Evolutionary conservation across 1,140 invertebrate species (phyloP), one percentile per base, ranked within the genome.

Genomic region (Metopolophium dirhodum): DNA sequence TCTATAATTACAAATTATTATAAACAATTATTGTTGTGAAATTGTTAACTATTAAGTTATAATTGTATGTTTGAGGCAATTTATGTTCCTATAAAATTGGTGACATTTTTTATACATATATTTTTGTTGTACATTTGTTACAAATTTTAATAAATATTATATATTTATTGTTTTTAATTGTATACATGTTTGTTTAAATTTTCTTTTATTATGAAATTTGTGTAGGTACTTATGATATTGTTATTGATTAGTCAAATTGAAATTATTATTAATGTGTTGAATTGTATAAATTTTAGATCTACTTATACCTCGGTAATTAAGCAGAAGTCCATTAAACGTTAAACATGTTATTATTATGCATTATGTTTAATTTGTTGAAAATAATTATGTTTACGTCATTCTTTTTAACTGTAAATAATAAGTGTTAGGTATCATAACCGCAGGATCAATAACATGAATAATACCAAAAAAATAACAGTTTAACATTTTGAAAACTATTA

Each of bases 31-130:
- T 90, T 90, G 54, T 90, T 90, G 57, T 90, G 89, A 90, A 91
- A 91, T 51, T 91, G 90, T 91, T 91, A 91, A 91, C 47, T 91
- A 91, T 93, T 93, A 37, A 45, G n/a, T 86, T 41, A 51, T 57
- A 30, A 86, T 26, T 86, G 41, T 47, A n/a, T 83, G 77, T 83
- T 83, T 37, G 77, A 83, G 54, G 54, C 57, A 77, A 83, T 51
- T 91, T 82, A 82, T 93, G 91, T 93, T 93, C 91, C 91, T 93
- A 93, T 93, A 86, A 54, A 93, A 93, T 85, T 85, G 61, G n/a
- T 92, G 37, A 92, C 51, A 35, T 93, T 93, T 93, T 54, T 86
- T 85, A 93, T 93, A 86, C 14, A 86, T 93, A 41, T 93, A 93
- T 86, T 93, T 93, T 83, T 93, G 30, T 92, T 92, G n/a, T 83